phyloP scores from a whole-genome alignment of 2,797 vertebrate species.

The Enteromius unitaeniatus region DNA sequence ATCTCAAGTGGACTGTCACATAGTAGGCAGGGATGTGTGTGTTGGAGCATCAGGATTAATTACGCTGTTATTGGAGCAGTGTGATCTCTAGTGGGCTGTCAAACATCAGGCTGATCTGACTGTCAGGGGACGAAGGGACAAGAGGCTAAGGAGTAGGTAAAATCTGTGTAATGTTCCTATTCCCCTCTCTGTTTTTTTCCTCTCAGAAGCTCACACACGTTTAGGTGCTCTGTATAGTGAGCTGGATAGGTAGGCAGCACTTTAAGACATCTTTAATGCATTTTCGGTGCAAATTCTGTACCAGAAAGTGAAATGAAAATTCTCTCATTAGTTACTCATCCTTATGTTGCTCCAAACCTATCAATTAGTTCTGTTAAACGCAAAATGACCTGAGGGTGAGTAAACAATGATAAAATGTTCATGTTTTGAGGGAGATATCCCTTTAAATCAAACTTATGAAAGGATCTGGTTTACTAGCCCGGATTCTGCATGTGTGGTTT shows the following conservation, averaged over 20 bases:
- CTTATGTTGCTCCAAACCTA: neutral
- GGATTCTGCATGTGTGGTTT: too few relatives aligned
- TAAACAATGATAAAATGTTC: neutral
- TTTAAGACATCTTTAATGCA: neutral
- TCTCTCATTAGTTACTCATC: neutral
- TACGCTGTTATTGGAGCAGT: constrained; percentile 48
- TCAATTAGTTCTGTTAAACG: neutral
- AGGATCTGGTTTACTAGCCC: too few relatives aligned
- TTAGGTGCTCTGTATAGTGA: neutral
- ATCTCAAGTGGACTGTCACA: constrained; percentile 58
- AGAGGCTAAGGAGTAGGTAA: constrained; percentile 39
- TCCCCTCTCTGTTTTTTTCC: neutral
- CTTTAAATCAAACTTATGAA: neutral
- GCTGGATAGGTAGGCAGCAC: neutral
- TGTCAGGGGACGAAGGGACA: constrained; percentile 41
- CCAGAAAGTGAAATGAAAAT: neutral
- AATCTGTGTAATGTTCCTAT: constrained; percentile 26
- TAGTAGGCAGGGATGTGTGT: constrained; percentile 49
- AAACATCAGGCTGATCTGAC: constrained; percentile 48
- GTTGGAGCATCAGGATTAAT: constrained; percentile 56
- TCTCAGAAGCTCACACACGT: neutral
- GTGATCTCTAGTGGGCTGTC: constrained; percentile 52
- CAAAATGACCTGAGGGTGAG: neutral
- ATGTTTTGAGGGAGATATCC: neutral
- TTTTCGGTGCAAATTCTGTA: neutral